These are phyloP conservation scores for Caligus rogercresseyi DNA, from an alignment of 1,140 invertebrate species.

Conservation along the genomic window DNA sequence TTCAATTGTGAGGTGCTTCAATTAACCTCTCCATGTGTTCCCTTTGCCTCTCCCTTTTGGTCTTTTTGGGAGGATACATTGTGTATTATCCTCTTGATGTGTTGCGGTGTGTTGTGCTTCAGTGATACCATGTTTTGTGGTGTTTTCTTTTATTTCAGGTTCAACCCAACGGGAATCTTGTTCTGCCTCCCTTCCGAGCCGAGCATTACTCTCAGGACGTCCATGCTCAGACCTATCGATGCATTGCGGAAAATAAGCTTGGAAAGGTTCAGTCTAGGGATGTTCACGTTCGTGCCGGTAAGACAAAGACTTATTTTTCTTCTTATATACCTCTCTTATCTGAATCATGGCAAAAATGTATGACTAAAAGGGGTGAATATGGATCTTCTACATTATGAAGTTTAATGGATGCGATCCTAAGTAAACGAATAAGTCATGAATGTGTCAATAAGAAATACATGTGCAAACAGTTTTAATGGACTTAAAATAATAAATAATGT, in stretches of 20 bases:
- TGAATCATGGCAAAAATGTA: not conserved
- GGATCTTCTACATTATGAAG: too few relatives aligned
- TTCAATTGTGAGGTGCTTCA: too few relatives aligned
- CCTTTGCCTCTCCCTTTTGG: too few relatives aligned
- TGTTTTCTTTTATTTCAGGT: slow-evolving; percentile 37
- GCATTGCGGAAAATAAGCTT: slow-evolving; percentile 65
- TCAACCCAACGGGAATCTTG: slow-evolving; percentile 71
- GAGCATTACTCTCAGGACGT: slow-evolving; percentile 81
- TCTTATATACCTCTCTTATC: not conserved
- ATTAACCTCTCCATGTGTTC: too few relatives aligned
- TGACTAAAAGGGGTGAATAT: not conserved
- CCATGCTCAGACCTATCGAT: slow-evolving; percentile 69
- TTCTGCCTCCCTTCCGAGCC: slow-evolving; percentile 78
- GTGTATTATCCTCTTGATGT: too few relatives aligned
- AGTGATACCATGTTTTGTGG: too few relatives aligned
- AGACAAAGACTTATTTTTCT: slow-evolving; percentile 26
- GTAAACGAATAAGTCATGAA: too few relatives aligned
- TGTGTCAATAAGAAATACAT: too few relatives aligned
- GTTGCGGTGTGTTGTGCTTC: too few relatives aligned
- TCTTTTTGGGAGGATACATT: too few relatives aligned
- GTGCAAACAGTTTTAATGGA: not conserved
- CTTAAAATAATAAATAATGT: not conserved
- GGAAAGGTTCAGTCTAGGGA: slow-evolving; percentile 76
- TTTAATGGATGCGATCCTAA: too few relatives aligned
- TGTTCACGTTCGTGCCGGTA: slow-evolving; percentile 84